phyloP scores from a whole-genome alignment of 2,113 vertebrate species.

The Halcyon senegalensis region DNA sequence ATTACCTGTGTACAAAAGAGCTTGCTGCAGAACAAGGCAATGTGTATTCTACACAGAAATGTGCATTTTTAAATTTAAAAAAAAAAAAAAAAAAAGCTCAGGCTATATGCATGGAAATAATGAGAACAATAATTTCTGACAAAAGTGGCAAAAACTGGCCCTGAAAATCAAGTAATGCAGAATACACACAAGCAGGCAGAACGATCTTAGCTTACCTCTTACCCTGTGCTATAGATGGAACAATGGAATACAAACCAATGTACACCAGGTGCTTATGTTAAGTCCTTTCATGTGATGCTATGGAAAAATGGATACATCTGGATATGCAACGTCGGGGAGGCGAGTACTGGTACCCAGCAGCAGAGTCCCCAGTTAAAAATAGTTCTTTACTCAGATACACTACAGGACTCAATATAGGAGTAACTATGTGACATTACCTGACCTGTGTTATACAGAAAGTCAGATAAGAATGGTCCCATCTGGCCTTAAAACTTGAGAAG shows the following conservation, averaged over 20 bases:
- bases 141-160: background rate
- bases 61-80: background rate
- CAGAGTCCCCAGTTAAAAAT: conserved; percentile 41
- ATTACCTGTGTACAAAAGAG: background rate
- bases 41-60: background rate
- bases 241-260: conserved; percentile 31
- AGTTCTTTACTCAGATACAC: conserved; percentile 33
- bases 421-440: conserved; percentile 62
- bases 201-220: background rate
- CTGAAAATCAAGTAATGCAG: background rate
- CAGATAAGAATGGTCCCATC: conserved; percentile 65
- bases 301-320: conserved; percentile 56
- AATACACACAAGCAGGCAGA: conserved; percentile 20
- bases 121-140: background rate
- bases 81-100: background rate
- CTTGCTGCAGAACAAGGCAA: background rate
- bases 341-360: conserved; percentile 35
- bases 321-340: background rate
- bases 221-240: conserved; percentile 14
- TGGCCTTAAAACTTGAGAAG: conserved; percentile 64
- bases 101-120: background rate
- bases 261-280: conserved; percentile 7
- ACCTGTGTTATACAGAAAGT: conserved; percentile 64
- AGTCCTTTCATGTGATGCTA: conserved; percentile 41
- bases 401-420: conserved; percentile 52